These are phyloP conservation scores for Catharus bicknelli DNA, from an alignment of 2,113 vertebrate genomes.

Conservation along the genomic window DNA sequence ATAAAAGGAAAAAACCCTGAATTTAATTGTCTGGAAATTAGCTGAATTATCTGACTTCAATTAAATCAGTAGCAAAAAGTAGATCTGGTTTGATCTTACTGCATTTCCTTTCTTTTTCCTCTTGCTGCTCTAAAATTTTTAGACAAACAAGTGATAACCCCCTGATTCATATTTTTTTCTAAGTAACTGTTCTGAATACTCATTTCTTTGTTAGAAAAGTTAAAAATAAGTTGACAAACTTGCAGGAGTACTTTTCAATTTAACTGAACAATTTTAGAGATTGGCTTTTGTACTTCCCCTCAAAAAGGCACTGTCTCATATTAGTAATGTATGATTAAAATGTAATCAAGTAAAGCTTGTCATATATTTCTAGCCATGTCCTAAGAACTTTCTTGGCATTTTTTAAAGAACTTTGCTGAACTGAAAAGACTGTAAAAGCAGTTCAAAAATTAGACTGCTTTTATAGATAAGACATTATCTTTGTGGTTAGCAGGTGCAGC, in stretches of 20 bases:
- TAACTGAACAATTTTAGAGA: not conserved
- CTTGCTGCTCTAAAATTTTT: not conserved
- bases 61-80: not conserved
- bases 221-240: not conserved
- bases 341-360: not conserved
- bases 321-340: not conserved
- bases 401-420: not conserved
- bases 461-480: not conserved
- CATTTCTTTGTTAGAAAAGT: not conserved
- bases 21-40: conserved; percentile 1
- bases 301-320: not conserved
- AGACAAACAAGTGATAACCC: not conserved
- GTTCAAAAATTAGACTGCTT: not conserved
- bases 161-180: not conserved
- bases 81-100: not conserved
- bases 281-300: not conserved
- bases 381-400: not conserved
- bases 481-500: not conserved
- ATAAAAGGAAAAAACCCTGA: not conserved
- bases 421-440: not conserved
- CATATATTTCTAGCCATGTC: not conserved
- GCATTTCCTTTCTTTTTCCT: not conserved
- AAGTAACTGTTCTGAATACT: not conserved
- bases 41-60: not conserved
- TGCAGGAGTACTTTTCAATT: not conserved